phyloP scores from a whole-genome alignment of 2,113 vertebrate species.

The Aptenodytes forsteri region DNA sequence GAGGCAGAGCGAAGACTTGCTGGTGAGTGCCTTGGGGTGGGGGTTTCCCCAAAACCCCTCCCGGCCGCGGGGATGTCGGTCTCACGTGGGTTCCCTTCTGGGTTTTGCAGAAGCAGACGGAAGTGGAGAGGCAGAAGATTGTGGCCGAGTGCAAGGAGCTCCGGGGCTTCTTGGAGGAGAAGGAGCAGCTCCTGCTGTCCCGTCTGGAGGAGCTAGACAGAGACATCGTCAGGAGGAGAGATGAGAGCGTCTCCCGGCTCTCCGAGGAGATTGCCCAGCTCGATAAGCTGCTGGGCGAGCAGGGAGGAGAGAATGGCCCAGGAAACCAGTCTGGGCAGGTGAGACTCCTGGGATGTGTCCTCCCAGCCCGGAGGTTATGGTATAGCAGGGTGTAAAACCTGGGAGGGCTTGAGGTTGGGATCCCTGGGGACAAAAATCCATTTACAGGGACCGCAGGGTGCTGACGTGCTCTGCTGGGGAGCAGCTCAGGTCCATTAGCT shows the following conservation, averaged over 20 bases:
- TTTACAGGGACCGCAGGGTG: neutral
- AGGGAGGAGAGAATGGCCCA: neutral
- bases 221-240: neutral
- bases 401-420: neutral
- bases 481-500: neutral
- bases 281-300: neutral
- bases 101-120: neutral
- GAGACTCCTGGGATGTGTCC: neutral
- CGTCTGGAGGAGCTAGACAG: slow-evolving; percentile 14
- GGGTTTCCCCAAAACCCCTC: too few species aligned
- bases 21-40: neutral
- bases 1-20: slow-evolving; percentile 12
- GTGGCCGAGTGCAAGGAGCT: slow-evolving; percentile 9
- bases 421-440: neutral
- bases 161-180: neutral
- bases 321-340: neutral
- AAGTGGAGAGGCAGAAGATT: slow-evolving; percentile 22
- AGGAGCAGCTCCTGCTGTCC: slow-evolving; percentile 15
- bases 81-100: too few species aligned
- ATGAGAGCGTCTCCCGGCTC: neutral
- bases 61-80: accelerated
- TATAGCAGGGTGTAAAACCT: neutral
- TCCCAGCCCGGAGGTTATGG: neutral
- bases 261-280: neutral
- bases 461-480: neutral